These are phyloP conservation scores for Anguilla marmorata DNA, from an alignment of 2,797 vertebrate species.

Conservation along the genomic window DNA sequence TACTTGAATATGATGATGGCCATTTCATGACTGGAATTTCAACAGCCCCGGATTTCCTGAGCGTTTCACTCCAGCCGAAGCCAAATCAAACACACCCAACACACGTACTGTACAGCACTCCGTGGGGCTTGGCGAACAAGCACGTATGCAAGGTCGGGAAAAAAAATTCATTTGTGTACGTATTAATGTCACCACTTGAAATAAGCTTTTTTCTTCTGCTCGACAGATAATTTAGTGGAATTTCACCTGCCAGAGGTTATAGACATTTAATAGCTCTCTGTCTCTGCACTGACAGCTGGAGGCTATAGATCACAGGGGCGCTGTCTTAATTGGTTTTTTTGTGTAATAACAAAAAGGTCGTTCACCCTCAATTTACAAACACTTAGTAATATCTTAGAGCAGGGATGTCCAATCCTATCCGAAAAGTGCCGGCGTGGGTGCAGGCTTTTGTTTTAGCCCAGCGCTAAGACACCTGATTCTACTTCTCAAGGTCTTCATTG, in stretches of 20 bases:
- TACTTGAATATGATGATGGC: slow-evolving; percentile 83
- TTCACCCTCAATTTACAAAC: slow-evolving; percentile 28
- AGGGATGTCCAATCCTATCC: not conserved
- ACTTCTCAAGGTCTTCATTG: not conserved
- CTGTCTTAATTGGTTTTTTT: slow-evolving; percentile 30
- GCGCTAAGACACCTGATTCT: not conserved
- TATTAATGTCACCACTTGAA: slow-evolving; percentile 14
- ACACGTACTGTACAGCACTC: not conserved
- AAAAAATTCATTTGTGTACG: slow-evolving; percentile 15
- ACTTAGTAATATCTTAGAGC: slow-evolving; percentile 19
- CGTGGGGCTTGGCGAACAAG: not conserved
- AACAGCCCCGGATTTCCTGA: slow-evolving; percentile 61
- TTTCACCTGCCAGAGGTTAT: slow-evolving; percentile 17
- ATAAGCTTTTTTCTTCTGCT: slow-evolving; percentile 17
- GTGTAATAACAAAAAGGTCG: slow-evolving; percentile 25
- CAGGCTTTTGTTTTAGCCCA: not conserved
- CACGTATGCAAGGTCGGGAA: not conserved
- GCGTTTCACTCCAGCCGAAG: not conserved
- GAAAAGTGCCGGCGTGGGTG: not conserved
- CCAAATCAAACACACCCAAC: not conserved
- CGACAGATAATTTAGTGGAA: slow-evolving; percentile 20
- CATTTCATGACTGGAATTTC: slow-evolving; percentile 78
- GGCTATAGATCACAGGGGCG: slow-evolving; percentile 30
- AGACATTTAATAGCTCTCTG: slow-evolving; percentile 11
- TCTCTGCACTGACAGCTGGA: slow-evolving; percentile 27